Percentiles rank a stretch among this genome's conserved stretches.
These are phyloP conservation scores for Zophobas atratus DNA, from an alignment of 1,140 invertebrate species.

Conservation along the genomic window DNA sequence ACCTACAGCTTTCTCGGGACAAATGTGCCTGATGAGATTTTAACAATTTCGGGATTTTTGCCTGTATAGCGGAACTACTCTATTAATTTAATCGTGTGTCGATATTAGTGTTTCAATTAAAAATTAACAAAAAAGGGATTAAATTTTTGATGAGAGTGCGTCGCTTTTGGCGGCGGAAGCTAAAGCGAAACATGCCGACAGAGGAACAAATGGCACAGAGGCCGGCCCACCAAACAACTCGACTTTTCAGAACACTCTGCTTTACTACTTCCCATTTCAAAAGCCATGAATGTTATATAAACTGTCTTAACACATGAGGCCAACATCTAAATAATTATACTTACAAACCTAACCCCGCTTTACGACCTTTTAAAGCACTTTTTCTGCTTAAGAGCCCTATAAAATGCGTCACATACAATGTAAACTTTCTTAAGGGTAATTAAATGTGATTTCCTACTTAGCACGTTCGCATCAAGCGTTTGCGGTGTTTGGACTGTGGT, in stretches of 20 bases:
- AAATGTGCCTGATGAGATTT: constrained; percentile 25
- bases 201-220: constrained; percentile 39
- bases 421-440: constrained; percentile 34
- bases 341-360: constrained; percentile 39
- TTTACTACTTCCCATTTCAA: constrained; percentile 39
- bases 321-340: constrained; percentile 42
- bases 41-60: constrained; percentile 1
- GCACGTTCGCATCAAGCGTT: constrained; percentile 25
- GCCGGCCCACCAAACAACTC: constrained; percentile 32
- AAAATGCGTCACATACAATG: constrained; percentile 37
- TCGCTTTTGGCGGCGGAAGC: constrained; percentile 22
- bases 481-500: constrained; percentile 11
- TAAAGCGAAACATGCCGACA: constrained; percentile 28
- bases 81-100: neutral
- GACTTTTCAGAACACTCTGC: constrained; percentile 38
- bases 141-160: constrained; percentile 23
- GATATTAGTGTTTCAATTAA: neutral
- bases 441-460: constrained; percentile 43
- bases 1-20: constrained; percentile 23
- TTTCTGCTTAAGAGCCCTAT: constrained; percentile 39
- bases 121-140: constrained; percentile 5
- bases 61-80: neutral
- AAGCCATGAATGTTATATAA: constrained; percentile 42
- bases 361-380: constrained; percentile 32
- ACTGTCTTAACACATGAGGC: constrained; percentile 41